Evolutionary conservation across 1,140 invertebrate species (phyloP), one percentile per base, ranked within the genome.

Genomic region (Heliconius himera): DNA sequence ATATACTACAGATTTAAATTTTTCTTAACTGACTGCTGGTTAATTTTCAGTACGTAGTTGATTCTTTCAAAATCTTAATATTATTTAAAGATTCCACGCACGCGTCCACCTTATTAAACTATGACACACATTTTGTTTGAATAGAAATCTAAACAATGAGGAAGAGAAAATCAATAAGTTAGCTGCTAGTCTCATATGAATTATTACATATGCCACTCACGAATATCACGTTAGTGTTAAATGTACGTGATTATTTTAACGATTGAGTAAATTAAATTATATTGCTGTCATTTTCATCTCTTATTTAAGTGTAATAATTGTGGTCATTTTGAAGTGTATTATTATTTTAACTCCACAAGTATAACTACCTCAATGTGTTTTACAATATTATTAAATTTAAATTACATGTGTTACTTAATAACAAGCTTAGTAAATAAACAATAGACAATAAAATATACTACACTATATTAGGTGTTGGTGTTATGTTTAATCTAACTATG

Each of bases 401-500:
- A 46, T 46, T 46, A 46, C 41, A 46, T 16, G 3, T 46, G 11
- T 16, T 46, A 46, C 16, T 46, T 13, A 16, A 46, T 16, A 46
- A 46, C 41, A 46, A 46, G 13, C 13, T 46, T 13, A 46, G 41
- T 46, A 16, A 13, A 13, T 46, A 46, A 46, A 46, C 41, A 46
- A 46, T 46, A 46, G 41, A 16, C 41, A 11, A 60, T 22, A 22
- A 60, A n/a, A 60, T 60, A 60, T 60, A 60, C 20, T 54, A 60
- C 22, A 60, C 8, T 33, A 22, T 60, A 60, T 22, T 11, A 13
- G 8, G 56, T 60, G 56, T 22, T 60, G 56, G 20, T n/a, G 20
- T 18, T 6, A 60, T 60, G n/a, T 77, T 54, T 66, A 78, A 78
- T 73, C 71, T 46, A 66, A 70, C 29, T 22, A n/a, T 56, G 36